Evolutionary conservation across 2,113 vertebrate species (phyloP).

Genomic region (Nesogale talazaci): DNA sequence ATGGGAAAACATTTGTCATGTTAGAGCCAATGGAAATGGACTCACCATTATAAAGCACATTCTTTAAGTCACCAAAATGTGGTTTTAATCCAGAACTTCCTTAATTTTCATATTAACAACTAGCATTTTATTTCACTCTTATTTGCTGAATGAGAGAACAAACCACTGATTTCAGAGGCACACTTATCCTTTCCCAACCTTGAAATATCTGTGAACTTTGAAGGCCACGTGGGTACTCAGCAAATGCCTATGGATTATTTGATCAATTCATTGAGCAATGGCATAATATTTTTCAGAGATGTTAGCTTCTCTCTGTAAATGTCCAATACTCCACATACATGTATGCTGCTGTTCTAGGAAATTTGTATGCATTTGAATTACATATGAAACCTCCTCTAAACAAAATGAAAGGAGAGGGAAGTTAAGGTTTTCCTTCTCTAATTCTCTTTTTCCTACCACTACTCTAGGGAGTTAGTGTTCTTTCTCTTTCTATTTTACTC

Average conservation of each 20-base stretch:
- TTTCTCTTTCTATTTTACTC: slow-evolving; percentile 24
- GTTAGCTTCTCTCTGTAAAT: background rate
- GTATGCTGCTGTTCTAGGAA: background rate
- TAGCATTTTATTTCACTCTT: background rate
- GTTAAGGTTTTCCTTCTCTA: background rate
- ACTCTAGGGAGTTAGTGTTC: background rate
- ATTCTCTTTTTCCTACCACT: background rate
- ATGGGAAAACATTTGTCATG: background rate
- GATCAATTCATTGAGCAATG: background rate
- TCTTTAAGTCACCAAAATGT: slow-evolving; percentile 4
- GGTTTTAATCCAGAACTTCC: background rate
- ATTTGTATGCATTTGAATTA: background rate
- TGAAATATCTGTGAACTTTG: background rate
- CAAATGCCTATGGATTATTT: slow-evolving; percentile 39
- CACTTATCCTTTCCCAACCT: background rate
- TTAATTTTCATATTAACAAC: background rate
- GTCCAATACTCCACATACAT: background rate
- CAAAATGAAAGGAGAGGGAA: background rate
- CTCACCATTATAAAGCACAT: background rate
- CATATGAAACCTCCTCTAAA: background rate
- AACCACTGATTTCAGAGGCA: background rate
- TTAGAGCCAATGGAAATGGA: background rate
- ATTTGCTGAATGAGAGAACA: background rate
- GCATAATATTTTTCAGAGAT: background rate
- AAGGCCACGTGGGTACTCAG: background rate